phyloP scores from a whole-genome alignment of 2,113 vertebrate species.

The Bambusicola thoracicus region DNA sequence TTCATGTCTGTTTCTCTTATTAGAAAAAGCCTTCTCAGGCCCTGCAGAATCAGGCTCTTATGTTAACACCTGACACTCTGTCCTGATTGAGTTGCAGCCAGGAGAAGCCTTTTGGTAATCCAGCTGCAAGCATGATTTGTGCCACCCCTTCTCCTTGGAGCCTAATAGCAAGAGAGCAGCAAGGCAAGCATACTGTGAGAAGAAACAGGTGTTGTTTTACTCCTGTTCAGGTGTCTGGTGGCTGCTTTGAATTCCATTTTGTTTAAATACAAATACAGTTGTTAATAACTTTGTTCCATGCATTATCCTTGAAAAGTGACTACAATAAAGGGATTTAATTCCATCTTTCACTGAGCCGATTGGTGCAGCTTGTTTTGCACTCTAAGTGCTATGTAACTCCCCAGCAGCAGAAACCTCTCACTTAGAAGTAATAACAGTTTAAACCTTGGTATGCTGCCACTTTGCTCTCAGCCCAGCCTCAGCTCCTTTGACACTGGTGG shows the following conservation, averaged over 20 bases:
- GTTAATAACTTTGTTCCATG: conserved; percentile 37
- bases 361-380: neutral
- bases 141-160: conserved; percentile 7
- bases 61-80: neutral
- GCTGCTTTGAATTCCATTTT: conserved; percentile 25
- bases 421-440: neutral
- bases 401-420: neutral
- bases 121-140: conserved; percentile 27
- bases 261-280: conserved; percentile 29
- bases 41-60: neutral
- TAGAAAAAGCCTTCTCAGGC: neutral
- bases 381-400: neutral
- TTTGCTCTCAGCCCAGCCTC: neutral
- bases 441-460: neutral
- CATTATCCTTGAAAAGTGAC: conserved; percentile 20
- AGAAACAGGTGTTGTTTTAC: conserved; percentile 59
- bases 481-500: neutral
- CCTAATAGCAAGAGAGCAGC: neutral
- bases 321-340: neutral
- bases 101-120: conserved; percentile 10
- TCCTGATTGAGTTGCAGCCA: conserved; percentile 32
- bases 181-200: neutral
- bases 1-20: neutral
- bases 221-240: conserved; percentile 17
- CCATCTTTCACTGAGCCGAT: neutral